phyloP scores from a whole-genome alignment of 2,797 vertebrate genomes.

The Pteropus rufus region DNA sequence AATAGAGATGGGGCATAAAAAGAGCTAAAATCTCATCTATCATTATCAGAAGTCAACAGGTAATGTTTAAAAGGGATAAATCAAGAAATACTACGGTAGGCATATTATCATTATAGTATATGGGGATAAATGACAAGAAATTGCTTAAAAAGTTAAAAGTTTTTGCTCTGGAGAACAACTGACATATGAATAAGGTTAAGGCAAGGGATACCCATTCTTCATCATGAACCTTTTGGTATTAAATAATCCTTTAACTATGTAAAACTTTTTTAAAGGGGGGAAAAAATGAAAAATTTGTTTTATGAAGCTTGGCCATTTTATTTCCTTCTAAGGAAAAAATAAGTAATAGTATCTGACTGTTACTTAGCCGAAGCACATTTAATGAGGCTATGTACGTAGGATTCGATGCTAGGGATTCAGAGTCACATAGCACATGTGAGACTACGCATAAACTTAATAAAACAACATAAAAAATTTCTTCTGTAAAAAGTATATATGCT shows the following conservation, averaged over 20 bases:
- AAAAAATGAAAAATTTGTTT: neutral
- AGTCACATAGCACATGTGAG: neutral
- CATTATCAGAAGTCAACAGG: neutral
- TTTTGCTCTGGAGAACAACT: neutral
- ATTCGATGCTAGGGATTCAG: neutral
- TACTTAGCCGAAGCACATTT: slow-evolving; percentile 7
- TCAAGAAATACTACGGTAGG: neutral
- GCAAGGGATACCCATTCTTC: neutral
- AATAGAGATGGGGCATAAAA: neutral
- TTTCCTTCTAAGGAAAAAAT: slow-evolving; percentile 26
- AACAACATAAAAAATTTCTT: slow-evolving; percentile 1
- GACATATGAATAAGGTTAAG: neutral
- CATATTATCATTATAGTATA: neutral
- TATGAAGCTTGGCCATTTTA: neutral
- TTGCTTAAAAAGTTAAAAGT: neutral
- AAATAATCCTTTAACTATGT: neutral
- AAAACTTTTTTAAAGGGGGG: slow-evolving; percentile 10
- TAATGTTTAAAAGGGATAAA: neutral
- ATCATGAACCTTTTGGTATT: neutral
- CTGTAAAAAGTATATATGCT: neutral
- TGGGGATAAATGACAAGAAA: neutral
- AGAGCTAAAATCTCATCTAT: slow-evolving; percentile 11
- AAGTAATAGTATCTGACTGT: neutral
- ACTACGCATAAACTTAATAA: neutral
- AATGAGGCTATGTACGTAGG: neutral